Percentiles rank a stretch among this genome's conserved stretches.
Conservation (phyloP, 2,888 invertebrate species). For the Epistrophe grossulariae region DNA sequence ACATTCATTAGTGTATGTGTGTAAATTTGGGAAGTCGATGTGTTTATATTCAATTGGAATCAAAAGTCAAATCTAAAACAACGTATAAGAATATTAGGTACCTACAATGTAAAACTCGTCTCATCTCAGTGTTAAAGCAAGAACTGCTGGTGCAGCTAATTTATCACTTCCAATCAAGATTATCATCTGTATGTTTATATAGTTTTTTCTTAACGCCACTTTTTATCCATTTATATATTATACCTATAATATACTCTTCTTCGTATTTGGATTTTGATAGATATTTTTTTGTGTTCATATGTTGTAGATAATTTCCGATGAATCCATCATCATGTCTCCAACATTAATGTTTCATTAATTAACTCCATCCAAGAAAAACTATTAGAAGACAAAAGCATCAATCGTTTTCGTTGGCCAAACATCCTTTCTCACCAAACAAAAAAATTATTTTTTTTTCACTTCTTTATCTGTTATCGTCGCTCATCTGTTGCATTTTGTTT, state of each 20-base stretch:
- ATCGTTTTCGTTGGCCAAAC: conserved; percentile 49
- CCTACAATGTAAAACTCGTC: no score
- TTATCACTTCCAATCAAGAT: conserved; percentile 32
- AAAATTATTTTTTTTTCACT: conserved; percentile 31
- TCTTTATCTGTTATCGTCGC: conserved; percentile 45
- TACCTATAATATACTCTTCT: no score
- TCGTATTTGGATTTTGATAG: conserved; percentile 40
- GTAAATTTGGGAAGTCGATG: no score
- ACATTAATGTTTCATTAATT: conserved; percentile 68
- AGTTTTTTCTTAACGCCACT: conserved; percentile 37
- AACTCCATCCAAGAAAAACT: conserved; percentile 45
- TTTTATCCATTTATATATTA: background rate
- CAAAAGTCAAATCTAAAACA: no score
- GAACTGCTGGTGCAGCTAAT: conserved; percentile 11
- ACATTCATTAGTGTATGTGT: no score
- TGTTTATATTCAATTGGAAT: no score
- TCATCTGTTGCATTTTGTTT: conserved; percentile 20
- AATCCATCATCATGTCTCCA: conserved; percentile 69
- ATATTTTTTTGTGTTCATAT: conserved; percentile 16
- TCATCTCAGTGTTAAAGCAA: background rate
- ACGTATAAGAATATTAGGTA: no score
- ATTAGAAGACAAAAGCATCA: conserved; percentile 69
- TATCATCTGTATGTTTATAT: background rate
- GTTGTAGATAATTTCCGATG: conserved; percentile 55
- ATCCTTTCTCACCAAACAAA: conserved; percentile 63